phyloP scores from a whole-genome alignment of 2,888 invertebrate species.

The Galerucella calmariensis region DNA sequence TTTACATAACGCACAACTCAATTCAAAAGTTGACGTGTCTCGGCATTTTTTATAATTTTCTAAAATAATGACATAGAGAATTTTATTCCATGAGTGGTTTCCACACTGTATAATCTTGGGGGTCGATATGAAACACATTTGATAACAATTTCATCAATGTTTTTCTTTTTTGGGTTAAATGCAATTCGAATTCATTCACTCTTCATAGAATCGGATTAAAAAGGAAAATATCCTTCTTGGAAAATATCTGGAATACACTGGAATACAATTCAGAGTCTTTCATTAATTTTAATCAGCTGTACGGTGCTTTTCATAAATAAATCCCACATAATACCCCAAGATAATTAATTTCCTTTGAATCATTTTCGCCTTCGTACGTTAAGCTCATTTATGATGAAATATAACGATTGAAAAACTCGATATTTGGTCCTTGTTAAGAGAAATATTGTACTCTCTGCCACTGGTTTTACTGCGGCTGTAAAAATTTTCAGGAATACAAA shows the following conservation, averaged over 20 bases:
- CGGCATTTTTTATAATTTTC: too few relatives aligned
- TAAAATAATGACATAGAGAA: too few relatives aligned
- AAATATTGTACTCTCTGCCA: not conserved
- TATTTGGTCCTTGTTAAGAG: not conserved
- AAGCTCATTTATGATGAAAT: not conserved
- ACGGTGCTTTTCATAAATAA: constrained; percentile 21
- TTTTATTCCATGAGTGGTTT: too few relatives aligned
- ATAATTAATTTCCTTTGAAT: constrained; percentile 24
- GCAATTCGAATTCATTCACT: too few relatives aligned
- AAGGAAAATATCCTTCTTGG: constrained; percentile 8
- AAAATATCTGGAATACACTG: not conserved
- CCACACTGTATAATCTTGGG: too few relatives aligned
- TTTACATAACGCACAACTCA: too few relatives aligned
- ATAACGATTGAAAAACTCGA: not conserved
- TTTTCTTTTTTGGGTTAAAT: too few relatives aligned
- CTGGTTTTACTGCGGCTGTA: not conserved
- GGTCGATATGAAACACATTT: too few relatives aligned
- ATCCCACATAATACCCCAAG: constrained; percentile 26
- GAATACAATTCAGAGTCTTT: constrained; percentile 32
- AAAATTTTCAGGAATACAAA: constrained; percentile 9
- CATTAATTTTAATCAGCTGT: constrained; percentile 37
- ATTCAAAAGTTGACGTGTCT: too few relatives aligned
- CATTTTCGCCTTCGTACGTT: not conserved
- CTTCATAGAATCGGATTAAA: not conserved
- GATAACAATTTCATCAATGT: too few relatives aligned